Base-by-base conservation (phyloP, 2,797 vertebrate genomes). In the Poeciliopsis presidionis region DNA sequence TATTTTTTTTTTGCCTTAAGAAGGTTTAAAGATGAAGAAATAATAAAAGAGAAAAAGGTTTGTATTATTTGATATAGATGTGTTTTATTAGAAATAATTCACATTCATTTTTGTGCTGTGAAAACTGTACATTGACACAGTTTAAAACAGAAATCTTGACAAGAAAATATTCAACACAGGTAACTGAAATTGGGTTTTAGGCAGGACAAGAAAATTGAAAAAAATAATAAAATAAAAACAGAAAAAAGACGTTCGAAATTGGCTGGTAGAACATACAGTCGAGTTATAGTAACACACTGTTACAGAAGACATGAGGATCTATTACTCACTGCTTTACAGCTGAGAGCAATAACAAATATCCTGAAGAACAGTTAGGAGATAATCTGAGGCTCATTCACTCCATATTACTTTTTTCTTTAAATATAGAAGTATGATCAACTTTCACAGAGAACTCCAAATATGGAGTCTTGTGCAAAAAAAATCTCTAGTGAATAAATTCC, bases 51-150 rank as follows among this genome's bases (percentile, higher is more conserved):
- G 12, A 83, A 49, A 77, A 7, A 39, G 45, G 72, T 81, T 25
- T 20, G 55, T 0, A 4, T 75, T 74, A 88, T 88, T 82, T 95
- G 91, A 90, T 94, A 90, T 91, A 89, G 80, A 82, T 82, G 55
- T 95, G 93, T 96, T 86, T 98, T 97, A 97, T 98, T 98, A 97
- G 92, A 97, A 98, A 98, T 92, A 89, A 96, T 91, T 97, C 96
- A 97, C 96, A 96, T 96, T 97, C 94, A 97, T 95, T 89, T 25
- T 96, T 97, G 96, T 97, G 96, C 96, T 97, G 94, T 97, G 96
- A 96, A 97, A 97, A 97, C 95, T 96, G 95, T 97, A 97, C 96
- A 97, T 91, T 89, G 84, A 95, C 91, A 95, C 81, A 77, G 93
- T 92, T 92, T 28, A 79, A 88, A 93, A 95, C 89, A 82, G 90